Percentiles rank a stretch among this genome's conserved stretches.
phyloP scores from a whole-genome alignment of 23 tunicate species.

The Halocynthia roretzi region DNA sequence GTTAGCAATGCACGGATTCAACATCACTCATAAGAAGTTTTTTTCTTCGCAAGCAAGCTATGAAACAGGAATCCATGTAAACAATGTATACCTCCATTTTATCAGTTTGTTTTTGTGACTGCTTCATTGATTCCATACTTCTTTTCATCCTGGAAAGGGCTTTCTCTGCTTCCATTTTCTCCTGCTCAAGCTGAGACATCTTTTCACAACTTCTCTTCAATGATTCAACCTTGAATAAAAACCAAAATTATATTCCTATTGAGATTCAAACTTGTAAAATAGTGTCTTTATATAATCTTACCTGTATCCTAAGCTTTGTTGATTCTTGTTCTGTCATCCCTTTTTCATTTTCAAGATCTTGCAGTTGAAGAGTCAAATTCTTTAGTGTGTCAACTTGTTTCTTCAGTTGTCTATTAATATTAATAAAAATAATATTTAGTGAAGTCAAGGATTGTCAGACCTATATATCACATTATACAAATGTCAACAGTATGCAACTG shows the following conservation, averaged over 20 bases:
- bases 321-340: constrained; percentile 52
- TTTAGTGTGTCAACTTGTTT: constrained; percentile 64
- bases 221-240: constrained; percentile 37
- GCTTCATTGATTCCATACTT: constrained; percentile 62
- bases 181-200: constrained; percentile 79
- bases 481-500: too few species aligned
- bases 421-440: not conserved
- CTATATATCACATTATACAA: not conserved
- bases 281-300: constrained; percentile 4
- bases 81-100: constrained; percentile 60
- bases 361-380: constrained; percentile 48
- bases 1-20: not conserved
- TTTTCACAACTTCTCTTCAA: constrained; percentile 52
- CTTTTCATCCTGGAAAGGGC: constrained; percentile 30
- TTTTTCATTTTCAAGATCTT: constrained; percentile 76
- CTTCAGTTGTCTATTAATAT: constrained; percentile 62
- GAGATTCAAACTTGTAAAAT: not conserved
- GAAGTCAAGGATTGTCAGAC: not conserved
- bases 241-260: too few species aligned
- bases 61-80: not conserved
- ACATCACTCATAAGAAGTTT: not conserved
- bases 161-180: constrained; percentile 71
- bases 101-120: constrained; percentile 50
- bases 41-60: not conserved
- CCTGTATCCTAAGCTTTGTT: constrained; percentile 53